Conservation (phyloP, 2,113 vertebrate genomes). For the Prochilodus magdalenae region DNA sequence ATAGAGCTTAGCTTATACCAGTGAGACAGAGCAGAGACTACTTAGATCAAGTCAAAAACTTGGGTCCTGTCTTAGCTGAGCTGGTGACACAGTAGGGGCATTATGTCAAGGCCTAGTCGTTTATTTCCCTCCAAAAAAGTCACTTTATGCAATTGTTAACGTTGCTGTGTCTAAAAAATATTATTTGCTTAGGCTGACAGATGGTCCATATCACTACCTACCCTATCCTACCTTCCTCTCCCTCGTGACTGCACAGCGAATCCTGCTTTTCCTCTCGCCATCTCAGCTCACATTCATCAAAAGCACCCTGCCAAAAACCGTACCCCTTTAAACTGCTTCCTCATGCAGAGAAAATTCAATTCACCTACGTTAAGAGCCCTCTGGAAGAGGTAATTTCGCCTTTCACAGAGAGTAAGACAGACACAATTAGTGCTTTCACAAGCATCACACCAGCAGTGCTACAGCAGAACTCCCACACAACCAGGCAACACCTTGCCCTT, state of each 20-base stretch:
- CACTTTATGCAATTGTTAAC: slow-evolving; percentile 24
- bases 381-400: slow-evolving; percentile 53
- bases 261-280: slow-evolving; percentile 33
- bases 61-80: slow-evolving; percentile 10
- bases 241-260: slow-evolving; percentile 40
- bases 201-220: slow-evolving; percentile 48
- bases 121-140: slow-evolving; percentile 16
- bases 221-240: slow-evolving; percentile 50
- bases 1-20: background rate
- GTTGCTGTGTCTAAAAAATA: slow-evolving; percentile 34
- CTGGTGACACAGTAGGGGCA: slow-evolving; percentile 3
- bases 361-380: slow-evolving; percentile 45
- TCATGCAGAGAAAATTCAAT: slow-evolving; percentile 50
- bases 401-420: slow-evolving; percentile 55
- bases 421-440: slow-evolving; percentile 58
- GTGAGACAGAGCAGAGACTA: slow-evolving; percentile 34
- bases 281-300: slow-evolving; percentile 53
- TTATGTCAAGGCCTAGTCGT: slow-evolving; percentile 33
- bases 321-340: slow-evolving; percentile 48
- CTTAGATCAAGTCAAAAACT: slow-evolving; percentile 34
- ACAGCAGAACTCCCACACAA: slow-evolving; percentile 30
- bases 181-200: slow-evolving; percentile 49
- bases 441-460: slow-evolving; percentile 49
- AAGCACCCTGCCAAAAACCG: slow-evolving; percentile 46
- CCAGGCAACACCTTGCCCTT: slow-evolving; percentile 52